Evolutionary conservation across 1,140 invertebrate genomes (phyloP).

Genomic region (Bombus difficillimus): DNA sequence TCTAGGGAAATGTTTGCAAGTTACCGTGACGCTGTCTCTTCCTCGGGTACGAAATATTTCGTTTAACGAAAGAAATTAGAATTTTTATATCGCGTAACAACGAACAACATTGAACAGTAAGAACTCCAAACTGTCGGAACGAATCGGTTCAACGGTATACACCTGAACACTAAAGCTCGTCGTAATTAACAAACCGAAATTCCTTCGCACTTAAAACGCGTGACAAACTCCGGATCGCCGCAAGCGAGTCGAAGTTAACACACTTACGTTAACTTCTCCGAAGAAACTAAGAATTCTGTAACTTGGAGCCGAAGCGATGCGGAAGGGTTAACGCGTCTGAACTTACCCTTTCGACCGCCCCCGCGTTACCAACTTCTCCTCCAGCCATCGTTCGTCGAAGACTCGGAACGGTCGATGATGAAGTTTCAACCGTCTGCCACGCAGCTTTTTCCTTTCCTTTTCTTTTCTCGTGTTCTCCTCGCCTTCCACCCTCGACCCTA

Average conservation of each 20-base stretch:
- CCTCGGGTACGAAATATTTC: no score
- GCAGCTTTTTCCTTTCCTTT: slow-evolving; percentile 48
- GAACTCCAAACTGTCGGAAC: no score
- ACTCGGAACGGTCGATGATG: slow-evolving; percentile 61
- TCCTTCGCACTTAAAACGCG: neutral
- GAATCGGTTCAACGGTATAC: no score
- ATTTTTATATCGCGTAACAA: no score
- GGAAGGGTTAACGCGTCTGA: slow-evolving; percentile 24
- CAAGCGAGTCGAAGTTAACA: neutral
- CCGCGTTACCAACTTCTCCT: neutral
- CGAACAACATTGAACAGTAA: no score
- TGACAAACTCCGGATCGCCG: neutral
- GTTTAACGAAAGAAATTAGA: no score
- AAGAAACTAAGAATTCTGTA: neutral
- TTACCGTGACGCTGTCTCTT: no score
- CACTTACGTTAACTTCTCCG: neutral
- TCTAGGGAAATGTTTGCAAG: no score
- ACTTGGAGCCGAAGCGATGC: neutral
- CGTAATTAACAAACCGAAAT: neutral
- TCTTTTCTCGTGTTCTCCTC: neutral
- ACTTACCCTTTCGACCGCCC: slow-evolving; percentile 7
- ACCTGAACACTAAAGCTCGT: neutral
- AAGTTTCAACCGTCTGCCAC: slow-evolving; percentile 67
- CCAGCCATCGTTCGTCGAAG: slow-evolving; percentile 48
- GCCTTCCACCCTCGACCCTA: slow-evolving; percentile 19